Evolutionary conservation across 30 jellyfish, hydroid and myxozoan species (phyloP).

Genomic region (Hydractinia echinata): DNA sequence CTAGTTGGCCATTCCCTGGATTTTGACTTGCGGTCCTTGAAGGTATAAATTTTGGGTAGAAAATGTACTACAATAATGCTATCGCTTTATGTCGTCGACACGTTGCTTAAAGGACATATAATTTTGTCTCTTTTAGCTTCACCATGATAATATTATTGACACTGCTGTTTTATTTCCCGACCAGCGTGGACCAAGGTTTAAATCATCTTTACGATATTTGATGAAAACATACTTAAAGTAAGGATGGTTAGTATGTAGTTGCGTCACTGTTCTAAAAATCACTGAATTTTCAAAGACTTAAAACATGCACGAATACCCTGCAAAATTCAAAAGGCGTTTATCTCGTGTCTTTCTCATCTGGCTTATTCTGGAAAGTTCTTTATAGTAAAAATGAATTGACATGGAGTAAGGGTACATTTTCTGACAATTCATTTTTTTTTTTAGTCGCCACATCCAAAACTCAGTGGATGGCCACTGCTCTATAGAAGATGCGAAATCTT

Average conservation of each 20-base stretch:
- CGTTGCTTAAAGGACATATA: too few relatives aligned
- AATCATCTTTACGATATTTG: conserved; percentile 55
- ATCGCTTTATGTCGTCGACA: too few relatives aligned
- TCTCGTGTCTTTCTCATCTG: neutral
- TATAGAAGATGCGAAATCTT: conserved; percentile 84
- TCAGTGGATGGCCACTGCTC: conserved; percentile 72
- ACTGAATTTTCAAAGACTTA: too few relatives aligned
- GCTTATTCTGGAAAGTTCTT: neutral
- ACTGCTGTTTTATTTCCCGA: conserved; percentile 62
- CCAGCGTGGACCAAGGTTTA: conserved; percentile 74
- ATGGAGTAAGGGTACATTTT: neutral
- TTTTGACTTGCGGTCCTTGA: conserved; percentile 59
- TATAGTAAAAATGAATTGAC: neutral
- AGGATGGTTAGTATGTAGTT: neutral
- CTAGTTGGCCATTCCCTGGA: conserved; percentile 84
- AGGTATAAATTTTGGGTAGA: conserved; percentile 5
- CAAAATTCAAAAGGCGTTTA: too few relatives aligned
- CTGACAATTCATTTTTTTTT: neutral
- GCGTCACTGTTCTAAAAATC: too few relatives aligned
- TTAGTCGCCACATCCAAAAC: conserved; percentile 70
- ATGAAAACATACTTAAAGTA: conserved; percentile 50
- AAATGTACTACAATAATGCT: too few relatives aligned
- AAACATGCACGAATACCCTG: too few relatives aligned
- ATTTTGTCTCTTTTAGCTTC: conserved; percentile 30
- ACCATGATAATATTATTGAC: conserved; percentile 62